These are phyloP conservation scores for Trematomus bernacchii DNA, from an alignment of 2,797 vertebrate species.

Conservation along the genomic window DNA sequence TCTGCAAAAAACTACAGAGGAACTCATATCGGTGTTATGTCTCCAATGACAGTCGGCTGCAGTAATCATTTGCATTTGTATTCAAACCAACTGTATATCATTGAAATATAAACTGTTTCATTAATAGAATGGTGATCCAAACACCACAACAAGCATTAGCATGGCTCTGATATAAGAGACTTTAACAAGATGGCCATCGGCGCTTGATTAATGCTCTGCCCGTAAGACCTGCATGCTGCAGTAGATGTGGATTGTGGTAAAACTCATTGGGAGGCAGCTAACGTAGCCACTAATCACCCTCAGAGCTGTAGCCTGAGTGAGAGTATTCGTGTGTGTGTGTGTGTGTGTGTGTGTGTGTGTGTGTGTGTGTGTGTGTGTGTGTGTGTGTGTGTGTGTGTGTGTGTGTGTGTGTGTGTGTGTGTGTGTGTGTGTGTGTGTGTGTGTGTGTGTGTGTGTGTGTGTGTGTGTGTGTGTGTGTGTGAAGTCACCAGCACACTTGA, in stretches of 20 bases:
- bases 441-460: constrained; percentile 9
- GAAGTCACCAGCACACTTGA: neutral
- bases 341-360: neutral
- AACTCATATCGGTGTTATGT: too few relatives aligned
- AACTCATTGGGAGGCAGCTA: constrained; percentile 63
- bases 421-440: constrained; percentile 12
- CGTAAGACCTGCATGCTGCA: constrained; percentile 34
- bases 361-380: too few relatives aligned
- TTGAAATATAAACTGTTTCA: constrained; percentile 25
- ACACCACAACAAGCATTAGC: constrained; percentile 38
- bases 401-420: constrained; percentile 14
- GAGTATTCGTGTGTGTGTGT: constrained; percentile 3
- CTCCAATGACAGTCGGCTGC: neutral
- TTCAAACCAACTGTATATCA: neutral
- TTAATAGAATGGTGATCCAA: constrained; percentile 32
- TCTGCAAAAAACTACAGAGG: too few relatives aligned
- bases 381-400: too few relatives aligned
- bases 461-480: constrained; percentile 13
- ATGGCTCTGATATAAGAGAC: constrained; percentile 35
- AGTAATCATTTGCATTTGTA: neutral
- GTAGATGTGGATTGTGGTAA: constrained; percentile 39
- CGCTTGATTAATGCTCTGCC: constrained; percentile 63
- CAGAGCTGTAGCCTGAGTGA: constrained; percentile 20
- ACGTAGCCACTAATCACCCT: constrained; percentile 62
- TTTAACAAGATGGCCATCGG: constrained; percentile 61